phyloP scores from a whole-genome alignment of 2,888 invertebrate species.

The Drosophila hamatofila region DNA sequence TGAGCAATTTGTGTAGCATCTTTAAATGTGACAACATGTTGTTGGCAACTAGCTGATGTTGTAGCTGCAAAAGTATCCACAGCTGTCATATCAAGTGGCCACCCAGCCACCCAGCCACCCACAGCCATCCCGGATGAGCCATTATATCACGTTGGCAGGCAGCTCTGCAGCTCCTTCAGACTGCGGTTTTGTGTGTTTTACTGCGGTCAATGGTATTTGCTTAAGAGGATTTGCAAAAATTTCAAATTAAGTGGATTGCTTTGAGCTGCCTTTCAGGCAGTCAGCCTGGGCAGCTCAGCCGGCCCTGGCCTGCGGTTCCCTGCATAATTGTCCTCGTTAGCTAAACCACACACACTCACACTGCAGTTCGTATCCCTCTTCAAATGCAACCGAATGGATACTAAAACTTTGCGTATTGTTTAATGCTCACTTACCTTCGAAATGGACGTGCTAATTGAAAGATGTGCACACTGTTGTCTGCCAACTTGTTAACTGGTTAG shows the following conservation, averaged over 20 bases:
- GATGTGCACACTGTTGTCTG: conserved; percentile 39
- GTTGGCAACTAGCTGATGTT: conserved; percentile 21
- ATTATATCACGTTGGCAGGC: conserved; percentile 33
- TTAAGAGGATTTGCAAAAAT: conserved; percentile 71
- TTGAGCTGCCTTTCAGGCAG: conserved; percentile 44
- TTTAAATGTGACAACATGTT: conserved; percentile 68
- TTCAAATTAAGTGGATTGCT: conserved; percentile 66
- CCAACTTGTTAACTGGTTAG: conserved; percentile 25
- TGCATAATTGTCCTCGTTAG: conserved; percentile 67
- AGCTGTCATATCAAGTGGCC: conserved; percentile 64
- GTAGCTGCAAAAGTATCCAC: conserved; percentile 66
- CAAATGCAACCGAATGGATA: conserved; percentile 18
- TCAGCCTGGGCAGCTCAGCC: neutral
- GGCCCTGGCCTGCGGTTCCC: conserved; percentile 52
- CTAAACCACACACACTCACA: conserved; percentile 8
- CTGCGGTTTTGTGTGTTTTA: conserved; percentile 67
- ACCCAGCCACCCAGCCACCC: conserved; percentile 10
- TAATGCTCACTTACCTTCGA: conserved; percentile 49
- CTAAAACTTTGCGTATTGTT: conserved; percentile 42
- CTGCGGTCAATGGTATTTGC: conserved; percentile 67
- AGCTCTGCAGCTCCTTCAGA: conserved; percentile 19
- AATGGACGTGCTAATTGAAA: conserved; percentile 62
- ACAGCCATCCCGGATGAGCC: conserved; percentile 2
- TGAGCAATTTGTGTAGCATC: conserved; percentile 60
- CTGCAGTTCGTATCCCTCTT: conserved; percentile 50